A percentile compares a stretch with the other conserved stretches of the same genome.
Evolutionary conservation across 2,797 vertebrate species (phyloP).

Genomic region (Anomalospiza imberbis): DNA sequence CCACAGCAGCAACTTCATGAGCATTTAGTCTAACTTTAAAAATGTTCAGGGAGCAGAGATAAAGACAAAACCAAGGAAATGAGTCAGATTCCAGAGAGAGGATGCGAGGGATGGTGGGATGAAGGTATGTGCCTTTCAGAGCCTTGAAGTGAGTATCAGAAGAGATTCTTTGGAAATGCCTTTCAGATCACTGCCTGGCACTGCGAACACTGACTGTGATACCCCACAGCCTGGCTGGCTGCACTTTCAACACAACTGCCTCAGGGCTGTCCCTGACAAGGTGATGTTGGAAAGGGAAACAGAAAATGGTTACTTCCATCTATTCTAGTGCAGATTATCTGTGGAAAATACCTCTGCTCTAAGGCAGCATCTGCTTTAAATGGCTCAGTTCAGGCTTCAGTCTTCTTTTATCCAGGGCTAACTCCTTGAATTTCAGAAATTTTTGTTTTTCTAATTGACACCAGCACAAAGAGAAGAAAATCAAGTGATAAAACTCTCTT

Average conservation of each 20-base stretch:
- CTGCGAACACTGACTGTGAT: not conserved
- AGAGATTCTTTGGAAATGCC: not conserved
- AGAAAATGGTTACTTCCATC: not conserved
- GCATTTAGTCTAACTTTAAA: not conserved
- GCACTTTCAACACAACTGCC: not conserved
- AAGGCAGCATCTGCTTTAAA: not conserved
- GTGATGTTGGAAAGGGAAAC: not conserved
- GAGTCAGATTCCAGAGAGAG: not conserved
- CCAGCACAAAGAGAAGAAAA: not conserved
- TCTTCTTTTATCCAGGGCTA: not conserved
- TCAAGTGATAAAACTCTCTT: conserved; percentile 28
- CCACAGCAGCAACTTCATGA: not conserved
- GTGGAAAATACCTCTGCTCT: not conserved
- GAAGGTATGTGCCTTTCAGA: not conserved
- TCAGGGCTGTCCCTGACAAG: not conserved
- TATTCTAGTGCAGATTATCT: not conserved
- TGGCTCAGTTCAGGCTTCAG: not conserved
- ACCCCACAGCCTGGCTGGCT: not conserved
- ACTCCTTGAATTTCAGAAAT: not conserved
- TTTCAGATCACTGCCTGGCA: not conserved
- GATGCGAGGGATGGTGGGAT: not conserved
- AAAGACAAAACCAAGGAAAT: not conserved
- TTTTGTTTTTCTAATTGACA: not conserved
- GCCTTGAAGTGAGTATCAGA: not conserved
- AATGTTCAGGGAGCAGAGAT: not conserved